Conservation (phyloP, 2,888 invertebrate genomes). For the Erpobdella octoculata region DNA sequence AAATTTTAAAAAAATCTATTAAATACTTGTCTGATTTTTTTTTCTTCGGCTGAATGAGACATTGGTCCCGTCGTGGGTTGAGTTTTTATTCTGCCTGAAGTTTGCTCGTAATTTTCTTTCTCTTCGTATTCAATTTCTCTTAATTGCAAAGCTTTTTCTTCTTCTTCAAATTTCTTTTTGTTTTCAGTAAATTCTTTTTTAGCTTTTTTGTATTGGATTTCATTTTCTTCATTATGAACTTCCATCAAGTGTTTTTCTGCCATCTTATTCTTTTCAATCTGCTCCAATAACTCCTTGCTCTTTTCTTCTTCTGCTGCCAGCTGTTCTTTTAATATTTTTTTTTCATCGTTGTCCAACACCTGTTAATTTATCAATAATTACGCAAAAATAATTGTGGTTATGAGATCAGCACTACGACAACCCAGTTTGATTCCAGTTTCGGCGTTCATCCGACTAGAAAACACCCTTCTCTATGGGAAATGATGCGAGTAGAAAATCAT, state of each 20-base stretch:
- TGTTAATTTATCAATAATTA: too few relatives aligned
- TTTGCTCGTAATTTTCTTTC: background rate
- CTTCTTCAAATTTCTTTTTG: constrained; percentile 19
- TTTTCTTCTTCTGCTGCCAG: constrained; percentile 17
- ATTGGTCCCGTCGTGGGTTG: too few relatives aligned
- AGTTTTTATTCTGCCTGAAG: too few relatives aligned
- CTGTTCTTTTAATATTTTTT: constrained; percentile 10
- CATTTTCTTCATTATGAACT: background rate
- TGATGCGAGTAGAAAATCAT: too few relatives aligned
- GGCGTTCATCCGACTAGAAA: too few relatives aligned
- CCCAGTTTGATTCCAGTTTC: too few relatives aligned
- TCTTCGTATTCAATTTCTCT: constrained; percentile 14
- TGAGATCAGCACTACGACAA: too few relatives aligned
- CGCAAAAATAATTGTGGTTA: too few relatives aligned
- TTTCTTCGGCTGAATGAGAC: too few relatives aligned
- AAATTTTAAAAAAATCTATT: too few relatives aligned
- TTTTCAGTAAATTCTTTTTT: constrained; percentile 15
- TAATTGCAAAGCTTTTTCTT: constrained; percentile 13
- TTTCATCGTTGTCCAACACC: constrained; percentile 14
- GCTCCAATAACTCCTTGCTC: constrained; percentile 9
- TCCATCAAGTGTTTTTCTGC: constrained; percentile 2
- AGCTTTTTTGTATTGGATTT: background rate
- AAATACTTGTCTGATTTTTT: too few relatives aligned
- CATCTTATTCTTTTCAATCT: constrained; percentile 20
- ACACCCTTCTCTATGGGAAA: too few relatives aligned